phyloP scores from a whole-genome alignment of 2,113 vertebrate species.

The Reinhardtius hippoglossoides region DNA sequence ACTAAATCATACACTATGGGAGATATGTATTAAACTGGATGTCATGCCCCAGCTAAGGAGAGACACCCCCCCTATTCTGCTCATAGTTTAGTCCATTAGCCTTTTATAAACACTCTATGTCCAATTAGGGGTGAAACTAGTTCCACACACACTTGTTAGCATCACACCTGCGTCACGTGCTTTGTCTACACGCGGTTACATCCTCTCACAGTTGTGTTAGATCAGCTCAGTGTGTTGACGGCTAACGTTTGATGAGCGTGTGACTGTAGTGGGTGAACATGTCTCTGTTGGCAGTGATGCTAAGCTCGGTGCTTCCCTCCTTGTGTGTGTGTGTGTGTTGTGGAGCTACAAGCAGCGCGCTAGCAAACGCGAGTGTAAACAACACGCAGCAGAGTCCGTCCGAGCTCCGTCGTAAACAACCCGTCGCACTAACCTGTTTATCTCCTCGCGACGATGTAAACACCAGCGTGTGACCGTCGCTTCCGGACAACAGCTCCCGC shows the following conservation, averaged over 20 bases:
- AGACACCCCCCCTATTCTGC: too few species aligned
- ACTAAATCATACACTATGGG: too few species aligned
- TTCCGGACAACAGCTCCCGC: constrained; percentile 75
- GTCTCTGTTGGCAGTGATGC: neutral
- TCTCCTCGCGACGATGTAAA: neutral
- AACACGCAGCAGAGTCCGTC: neutral
- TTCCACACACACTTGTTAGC: neutral
- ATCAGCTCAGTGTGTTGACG: neutral
- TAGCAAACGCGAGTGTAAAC: neutral
- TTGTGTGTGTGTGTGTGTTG: neutral
- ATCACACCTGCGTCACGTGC: neutral
- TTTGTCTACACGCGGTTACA: neutral
- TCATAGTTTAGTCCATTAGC: too few species aligned
- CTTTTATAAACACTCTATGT: too few species aligned
- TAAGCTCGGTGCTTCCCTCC: too few species aligned
- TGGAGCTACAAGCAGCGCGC: neutral
- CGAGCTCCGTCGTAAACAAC: neutral
- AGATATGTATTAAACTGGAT: too few species aligned
- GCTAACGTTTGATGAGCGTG: neutral
- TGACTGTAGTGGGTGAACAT: neutral
- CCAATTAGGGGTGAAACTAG: too few species aligned
- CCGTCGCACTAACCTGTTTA: neutral
- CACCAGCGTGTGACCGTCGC: neutral
- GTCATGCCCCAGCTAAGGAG: too few species aligned
- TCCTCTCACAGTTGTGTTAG: neutral